Conservation (phyloP, 2,888 invertebrate genomes). For the Orchestes rusci region DNA sequence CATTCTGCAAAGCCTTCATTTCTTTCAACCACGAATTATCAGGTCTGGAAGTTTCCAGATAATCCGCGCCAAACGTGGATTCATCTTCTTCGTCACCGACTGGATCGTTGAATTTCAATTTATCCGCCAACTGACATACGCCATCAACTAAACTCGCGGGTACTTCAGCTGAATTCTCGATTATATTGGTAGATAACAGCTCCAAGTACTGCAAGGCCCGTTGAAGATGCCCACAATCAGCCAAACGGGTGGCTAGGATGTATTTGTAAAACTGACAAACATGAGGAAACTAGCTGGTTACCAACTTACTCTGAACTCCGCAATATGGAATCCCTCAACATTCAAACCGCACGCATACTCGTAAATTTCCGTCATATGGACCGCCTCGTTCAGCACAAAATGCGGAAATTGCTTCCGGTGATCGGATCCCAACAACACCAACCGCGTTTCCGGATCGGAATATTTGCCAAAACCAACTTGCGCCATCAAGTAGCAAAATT, state of each 20-base stretch:
- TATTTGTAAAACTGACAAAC: slow-evolving; percentile 71
- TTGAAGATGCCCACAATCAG: slow-evolving; percentile 69
- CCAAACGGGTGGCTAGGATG: slow-evolving; percentile 68
- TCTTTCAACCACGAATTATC: slow-evolving; percentile 55
- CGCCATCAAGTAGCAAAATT: slow-evolving; percentile 92
- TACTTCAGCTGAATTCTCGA: slow-evolving; percentile 50
- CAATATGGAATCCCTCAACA: slow-evolving; percentile 63
- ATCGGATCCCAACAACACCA: slow-evolving; percentile 75
- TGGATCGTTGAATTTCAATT: slow-evolving; percentile 42
- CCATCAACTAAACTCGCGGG: slow-evolving; percentile 49
- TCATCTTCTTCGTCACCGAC: slow-evolving; percentile 40
- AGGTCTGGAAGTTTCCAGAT: slow-evolving; percentile 37
- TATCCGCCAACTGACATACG: slow-evolving; percentile 45
- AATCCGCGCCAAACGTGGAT: slow-evolving; percentile 33
- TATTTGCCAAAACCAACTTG: slow-evolving; percentile 53
- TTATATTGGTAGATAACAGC: slow-evolving; percentile 63
- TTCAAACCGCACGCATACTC: slow-evolving; percentile 85
- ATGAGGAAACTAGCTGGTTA: not conserved
- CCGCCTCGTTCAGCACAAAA: slow-evolving; percentile 74
- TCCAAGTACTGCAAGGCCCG: slow-evolving; percentile 82
- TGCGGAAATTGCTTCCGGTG: slow-evolving; percentile 55
- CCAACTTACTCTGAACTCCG: slow-evolving; percentile 61
- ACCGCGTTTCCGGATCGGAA: slow-evolving; percentile 51
- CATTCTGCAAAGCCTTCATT: slow-evolving; percentile 37
- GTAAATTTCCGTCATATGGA: slow-evolving; percentile 92